Evolutionary conservation across 1,140 invertebrate species (phyloP).

Genomic region (Drosophila sucinea): DNA sequence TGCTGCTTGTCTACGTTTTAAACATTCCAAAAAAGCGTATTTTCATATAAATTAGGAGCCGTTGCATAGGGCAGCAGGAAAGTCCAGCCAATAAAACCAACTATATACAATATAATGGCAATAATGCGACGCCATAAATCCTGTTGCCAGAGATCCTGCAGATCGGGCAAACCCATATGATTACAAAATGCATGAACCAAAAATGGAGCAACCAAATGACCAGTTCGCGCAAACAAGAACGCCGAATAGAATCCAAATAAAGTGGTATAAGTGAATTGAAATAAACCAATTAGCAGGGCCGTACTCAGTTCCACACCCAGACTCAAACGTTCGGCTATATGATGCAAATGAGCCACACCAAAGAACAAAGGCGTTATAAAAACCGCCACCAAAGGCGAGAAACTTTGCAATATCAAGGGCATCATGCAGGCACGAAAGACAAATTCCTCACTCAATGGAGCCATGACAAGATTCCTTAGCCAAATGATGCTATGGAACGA

Average conservation of each 20-base stretch:
- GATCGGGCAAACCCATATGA: slow-evolving; percentile 97
- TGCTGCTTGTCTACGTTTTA: neutral
- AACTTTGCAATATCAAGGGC: slow-evolving; percentile 93
- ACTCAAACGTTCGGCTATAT: slow-evolving; percentile 91
- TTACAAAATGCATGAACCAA: slow-evolving; percentile 97
- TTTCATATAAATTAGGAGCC: slow-evolving; percentile 89
- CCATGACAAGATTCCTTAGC: slow-evolving; percentile 95
- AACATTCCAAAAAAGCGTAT: slow-evolving; percentile 86
- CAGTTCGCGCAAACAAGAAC: slow-evolving; percentile 92
- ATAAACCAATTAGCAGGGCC: slow-evolving; percentile 88
- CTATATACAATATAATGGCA: slow-evolving; percentile 87
- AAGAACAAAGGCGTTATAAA: slow-evolving; percentile 96
- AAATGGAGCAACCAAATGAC: slow-evolving; percentile 94
- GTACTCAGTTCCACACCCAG: slow-evolving; percentile 87
- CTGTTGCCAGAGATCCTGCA: slow-evolving; percentile 90
- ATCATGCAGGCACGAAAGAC: slow-evolving; percentile 97
- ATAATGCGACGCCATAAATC: slow-evolving; percentile 87
- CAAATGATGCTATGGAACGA: slow-evolving; percentile 90
- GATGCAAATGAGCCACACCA: slow-evolving; percentile 97
- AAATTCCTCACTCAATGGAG: slow-evolving; percentile 97
- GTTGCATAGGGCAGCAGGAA: slow-evolving; percentile 91
- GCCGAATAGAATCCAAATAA: slow-evolving; percentile 97
- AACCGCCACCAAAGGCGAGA: slow-evolving; percentile 89
- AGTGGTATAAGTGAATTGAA: slow-evolving; percentile 96
- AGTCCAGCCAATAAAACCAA: slow-evolving; percentile 91